Conservation (phyloP, 2,888 invertebrate species). For the Metacarcinus magister region DNA sequence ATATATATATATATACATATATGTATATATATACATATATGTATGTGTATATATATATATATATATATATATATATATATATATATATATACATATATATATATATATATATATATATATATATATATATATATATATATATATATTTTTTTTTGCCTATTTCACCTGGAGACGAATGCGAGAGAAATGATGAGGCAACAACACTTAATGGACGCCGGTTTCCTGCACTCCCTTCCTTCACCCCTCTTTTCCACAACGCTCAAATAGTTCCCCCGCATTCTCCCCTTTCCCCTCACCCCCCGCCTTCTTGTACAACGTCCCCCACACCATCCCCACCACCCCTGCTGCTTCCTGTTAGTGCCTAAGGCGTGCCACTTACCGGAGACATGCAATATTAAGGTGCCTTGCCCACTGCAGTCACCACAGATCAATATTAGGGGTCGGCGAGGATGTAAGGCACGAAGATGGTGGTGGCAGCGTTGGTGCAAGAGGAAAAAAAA, state of each 20-base stretch:
- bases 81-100: too few species aligned
- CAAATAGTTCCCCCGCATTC: background rate
- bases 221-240: background rate
- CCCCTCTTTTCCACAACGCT: background rate
- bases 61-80: too few species aligned
- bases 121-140: too few species aligned
- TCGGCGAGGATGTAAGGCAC: background rate
- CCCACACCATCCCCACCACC: background rate
- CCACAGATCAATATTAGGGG: background rate
- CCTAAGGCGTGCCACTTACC: conserved; percentile 13
- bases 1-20: too few species aligned
- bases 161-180: background rate
- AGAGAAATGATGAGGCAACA: background rate
- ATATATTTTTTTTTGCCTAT: background rate
- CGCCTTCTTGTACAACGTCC: background rate
- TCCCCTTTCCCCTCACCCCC: background rate
- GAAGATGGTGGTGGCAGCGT: background rate
- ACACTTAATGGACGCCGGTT: background rate
- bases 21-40: too few species aligned
- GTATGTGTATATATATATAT: too few species aligned
- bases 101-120: too few species aligned
- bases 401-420: conserved; percentile 14
- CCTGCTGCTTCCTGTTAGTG: background rate
- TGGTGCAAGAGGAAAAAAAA: background rate
- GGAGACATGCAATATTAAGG: background rate